Evolutionary conservation across 1,140 invertebrate species (phyloP).

Genomic region (Aphelinus atriplicis): DNA sequence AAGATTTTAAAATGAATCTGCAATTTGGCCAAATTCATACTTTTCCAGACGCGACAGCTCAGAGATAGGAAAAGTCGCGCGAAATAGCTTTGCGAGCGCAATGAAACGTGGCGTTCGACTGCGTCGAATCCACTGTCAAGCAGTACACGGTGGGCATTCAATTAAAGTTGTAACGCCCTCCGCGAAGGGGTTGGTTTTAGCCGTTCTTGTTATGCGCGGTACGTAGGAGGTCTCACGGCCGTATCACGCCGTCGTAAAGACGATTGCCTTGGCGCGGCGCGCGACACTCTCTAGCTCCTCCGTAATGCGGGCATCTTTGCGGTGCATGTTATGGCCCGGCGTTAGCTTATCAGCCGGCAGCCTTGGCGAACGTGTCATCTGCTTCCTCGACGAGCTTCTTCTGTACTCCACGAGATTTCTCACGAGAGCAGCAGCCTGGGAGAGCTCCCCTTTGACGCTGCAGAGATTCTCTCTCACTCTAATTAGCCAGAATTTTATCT

Average conservation of each 20-base stretch:
- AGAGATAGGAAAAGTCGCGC: no score
- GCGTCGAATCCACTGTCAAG: background rate
- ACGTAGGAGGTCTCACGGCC: constrained; percentile 32
- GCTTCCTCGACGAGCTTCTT: constrained; percentile 24
- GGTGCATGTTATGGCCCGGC: constrained; percentile 19
- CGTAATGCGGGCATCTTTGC: constrained; percentile 39
- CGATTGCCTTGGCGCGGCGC: constrained; percentile 27
- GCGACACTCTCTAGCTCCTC: background rate
- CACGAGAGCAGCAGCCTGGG: background rate
- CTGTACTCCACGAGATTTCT: background rate
- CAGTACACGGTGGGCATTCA: constrained; percentile 29
- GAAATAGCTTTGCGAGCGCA: no score
- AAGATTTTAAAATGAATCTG: no score
- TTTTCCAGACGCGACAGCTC: no score
- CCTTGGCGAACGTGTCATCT: constrained; percentile 42
- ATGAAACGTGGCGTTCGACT: no score
- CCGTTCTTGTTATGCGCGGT: constrained; percentile 33
- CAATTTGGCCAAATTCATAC: no score
- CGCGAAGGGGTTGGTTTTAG: constrained; percentile 10
- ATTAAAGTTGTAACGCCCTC: constrained; percentile 37
- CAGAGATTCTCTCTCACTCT: constrained; percentile 9
- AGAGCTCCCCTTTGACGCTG: constrained; percentile 16
- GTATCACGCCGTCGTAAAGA: constrained; percentile 41
- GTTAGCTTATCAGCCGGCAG: constrained; percentile 38
- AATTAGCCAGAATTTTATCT: constrained; percentile 39